Percentiles rank a stretch among this genome's conserved stretches.
phyloP scores from a whole-genome alignment of 2,113 vertebrate genomes.

The Brachyhypopomus occidentalis region DNA sequence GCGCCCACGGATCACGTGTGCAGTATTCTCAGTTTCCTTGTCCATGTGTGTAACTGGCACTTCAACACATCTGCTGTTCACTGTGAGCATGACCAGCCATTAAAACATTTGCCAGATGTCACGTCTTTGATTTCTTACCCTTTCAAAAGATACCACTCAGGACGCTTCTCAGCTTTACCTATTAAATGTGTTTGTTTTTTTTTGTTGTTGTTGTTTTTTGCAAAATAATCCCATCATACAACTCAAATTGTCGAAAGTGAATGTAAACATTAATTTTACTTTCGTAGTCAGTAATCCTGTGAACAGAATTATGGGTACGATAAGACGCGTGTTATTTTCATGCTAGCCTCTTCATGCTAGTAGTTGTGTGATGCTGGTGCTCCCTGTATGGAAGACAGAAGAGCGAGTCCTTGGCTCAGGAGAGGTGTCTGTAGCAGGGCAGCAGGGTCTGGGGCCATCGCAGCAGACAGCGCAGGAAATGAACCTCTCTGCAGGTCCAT shows the following conservation, averaged over 20 bases:
- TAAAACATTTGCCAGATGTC: conserved; percentile 58
- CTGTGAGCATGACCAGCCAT: conserved; percentile 62
- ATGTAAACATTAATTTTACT: neutral
- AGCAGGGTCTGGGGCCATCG: conserved; percentile 19
- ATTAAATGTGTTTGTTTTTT: neutral
- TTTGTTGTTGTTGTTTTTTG: too few relatives aligned
- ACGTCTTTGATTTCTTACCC: conserved; percentile 22
- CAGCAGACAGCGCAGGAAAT: conserved; percentile 32
- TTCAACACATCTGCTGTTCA: conserved; percentile 59
- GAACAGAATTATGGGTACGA: too few relatives aligned
- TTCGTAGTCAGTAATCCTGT: neutral
- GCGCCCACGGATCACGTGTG: conserved; percentile 51
- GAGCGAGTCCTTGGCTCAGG: neutral
- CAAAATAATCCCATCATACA: too few relatives aligned
- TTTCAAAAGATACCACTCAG: neutral
- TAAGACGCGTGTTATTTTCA: too few relatives aligned
- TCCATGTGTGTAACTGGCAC: conserved; percentile 62
- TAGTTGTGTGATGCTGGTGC: neutral
- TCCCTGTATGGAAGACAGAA: neutral
- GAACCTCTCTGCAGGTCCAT: conserved; percentile 39
- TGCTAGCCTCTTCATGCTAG: too few relatives aligned
- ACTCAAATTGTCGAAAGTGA: too few relatives aligned
- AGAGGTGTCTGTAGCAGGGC: neutral
- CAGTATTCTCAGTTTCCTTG: conserved; percentile 52
- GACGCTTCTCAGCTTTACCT: neutral